Percentiles rank a stretch among this genome's conserved stretches.
These are phyloP conservation scores for Trissolcus basalis DNA, from an alignment of 1,140 invertebrate genomes.

Conservation along the genomic window DNA sequence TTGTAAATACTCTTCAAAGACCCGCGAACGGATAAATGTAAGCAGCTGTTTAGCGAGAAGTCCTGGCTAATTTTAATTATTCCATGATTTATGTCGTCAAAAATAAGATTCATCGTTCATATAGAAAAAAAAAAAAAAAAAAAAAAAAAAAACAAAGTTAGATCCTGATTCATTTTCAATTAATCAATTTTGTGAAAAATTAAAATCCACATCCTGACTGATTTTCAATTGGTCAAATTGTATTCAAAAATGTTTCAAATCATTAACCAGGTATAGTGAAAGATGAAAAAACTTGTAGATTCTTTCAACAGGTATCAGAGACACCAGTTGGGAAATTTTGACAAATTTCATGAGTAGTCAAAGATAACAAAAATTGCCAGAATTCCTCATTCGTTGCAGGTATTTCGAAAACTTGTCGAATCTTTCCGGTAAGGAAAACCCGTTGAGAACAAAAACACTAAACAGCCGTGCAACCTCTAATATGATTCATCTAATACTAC, in stretches of 20 bases:
- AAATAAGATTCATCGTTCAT: background rate
- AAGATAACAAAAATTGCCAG: background rate
- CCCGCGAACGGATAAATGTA: constrained; percentile 73
- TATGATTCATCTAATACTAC: background rate
- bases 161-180: background rate
- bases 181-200: too few species aligned
- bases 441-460: background rate
- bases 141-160: background rate
- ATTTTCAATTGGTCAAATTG: too few species aligned
- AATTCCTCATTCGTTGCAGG: constrained; percentile 1
- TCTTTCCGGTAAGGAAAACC: constrained; percentile 5
- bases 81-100: constrained; percentile 67
- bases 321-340: background rate
- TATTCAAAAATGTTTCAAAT: too few species aligned
- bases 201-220: too few species aligned
- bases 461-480: background rate
- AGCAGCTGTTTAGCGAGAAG: constrained; percentile 74
- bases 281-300: too few species aligned
- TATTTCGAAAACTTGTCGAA: constrained; percentile 2
- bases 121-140: background rate
- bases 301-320: background rate
- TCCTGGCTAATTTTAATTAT: constrained; percentile 75
- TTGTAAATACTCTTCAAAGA: constrained; percentile 73
- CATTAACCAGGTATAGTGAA: too few species aligned
- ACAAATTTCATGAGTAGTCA: background rate